These are phyloP conservation scores for Podargus strigoides DNA, from an alignment of 2,797 vertebrate genomes.

Conservation along the genomic window DNA sequence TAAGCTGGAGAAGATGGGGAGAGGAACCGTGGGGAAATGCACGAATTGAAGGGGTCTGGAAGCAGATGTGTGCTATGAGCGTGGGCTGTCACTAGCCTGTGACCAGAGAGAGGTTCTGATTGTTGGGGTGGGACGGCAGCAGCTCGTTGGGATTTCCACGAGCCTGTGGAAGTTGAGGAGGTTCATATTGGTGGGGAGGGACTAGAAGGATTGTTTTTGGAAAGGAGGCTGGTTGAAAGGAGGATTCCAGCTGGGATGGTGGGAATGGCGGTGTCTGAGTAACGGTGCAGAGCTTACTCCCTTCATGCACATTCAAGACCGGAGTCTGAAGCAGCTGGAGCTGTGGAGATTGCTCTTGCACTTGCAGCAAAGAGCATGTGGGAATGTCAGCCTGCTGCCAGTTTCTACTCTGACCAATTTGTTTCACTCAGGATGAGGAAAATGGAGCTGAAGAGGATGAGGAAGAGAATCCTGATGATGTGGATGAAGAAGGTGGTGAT, in stretches of 20 bases:
- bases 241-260: neutral
- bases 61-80: neutral
- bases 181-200: constrained; percentile 27
- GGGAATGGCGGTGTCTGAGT: rapidly evolving
- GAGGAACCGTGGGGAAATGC: neutral
- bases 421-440: constrained; percentile 71
- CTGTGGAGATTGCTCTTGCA: neutral
- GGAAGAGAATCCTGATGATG: constrained; percentile 74
- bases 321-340: neutral
- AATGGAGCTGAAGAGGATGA: constrained; percentile 76
- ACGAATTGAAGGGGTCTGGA: neutral
- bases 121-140: neutral
- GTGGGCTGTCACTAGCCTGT: neutral
- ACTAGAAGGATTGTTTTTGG: neutral
- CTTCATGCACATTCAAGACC: neutral
- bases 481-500: constrained; percentile 72
- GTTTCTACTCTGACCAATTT: neutral
- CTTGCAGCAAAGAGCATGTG: neutral
- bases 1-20: neutral
- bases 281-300: neutral
- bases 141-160: neutral
- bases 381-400: neutral
- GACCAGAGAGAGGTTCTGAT: neutral
- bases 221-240: neutral
- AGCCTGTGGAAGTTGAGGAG: neutral